These are phyloP conservation scores for Paramisgurnus dabryanus DNA, from an alignment of 2,113 vertebrate genomes.

Conservation along the genomic window DNA sequence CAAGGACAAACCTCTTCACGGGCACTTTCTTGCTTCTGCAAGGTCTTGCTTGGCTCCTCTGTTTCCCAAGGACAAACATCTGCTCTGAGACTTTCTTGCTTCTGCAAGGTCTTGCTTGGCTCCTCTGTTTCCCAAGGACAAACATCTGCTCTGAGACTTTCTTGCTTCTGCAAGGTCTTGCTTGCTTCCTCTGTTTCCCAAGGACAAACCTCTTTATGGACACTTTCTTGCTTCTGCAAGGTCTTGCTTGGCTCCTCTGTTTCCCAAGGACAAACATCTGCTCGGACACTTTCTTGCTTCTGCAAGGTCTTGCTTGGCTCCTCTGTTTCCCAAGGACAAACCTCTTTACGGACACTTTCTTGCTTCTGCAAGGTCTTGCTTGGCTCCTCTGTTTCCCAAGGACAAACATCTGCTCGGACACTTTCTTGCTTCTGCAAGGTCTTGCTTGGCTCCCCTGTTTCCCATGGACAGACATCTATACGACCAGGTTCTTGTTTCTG, in stretches of 20 bases:
- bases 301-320: constrained; percentile 8
- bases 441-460: background rate
- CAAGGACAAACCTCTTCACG: constrained; percentile 54
- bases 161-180: constrained; percentile 8
- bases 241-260: constrained; percentile 36
- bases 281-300: background rate
- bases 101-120: background rate
- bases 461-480: constrained; percentile 14
- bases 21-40: constrained; percentile 41
- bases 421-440: background rate
- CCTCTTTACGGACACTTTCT: background rate
- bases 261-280: constrained; percentile 62
- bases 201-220: constrained; percentile 53
- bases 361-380: constrained; percentile 29
- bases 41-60: constrained; percentile 24
- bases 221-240: constrained; percentile 39
- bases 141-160: background rate
- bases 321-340: constrained; percentile 59
- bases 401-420: constrained; percentile 42
- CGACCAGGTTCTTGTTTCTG: background rate
- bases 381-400: constrained; percentile 59
- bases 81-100: constrained; percentile 24
- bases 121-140: constrained; percentile 58
- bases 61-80: constrained; percentile 63
- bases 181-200: constrained; percentile 35